These are phyloP conservation scores for Caenorhabditis panamensis DNA, from an alignment of 2,888 invertebrate genomes.

Conservation along the genomic window DNA sequence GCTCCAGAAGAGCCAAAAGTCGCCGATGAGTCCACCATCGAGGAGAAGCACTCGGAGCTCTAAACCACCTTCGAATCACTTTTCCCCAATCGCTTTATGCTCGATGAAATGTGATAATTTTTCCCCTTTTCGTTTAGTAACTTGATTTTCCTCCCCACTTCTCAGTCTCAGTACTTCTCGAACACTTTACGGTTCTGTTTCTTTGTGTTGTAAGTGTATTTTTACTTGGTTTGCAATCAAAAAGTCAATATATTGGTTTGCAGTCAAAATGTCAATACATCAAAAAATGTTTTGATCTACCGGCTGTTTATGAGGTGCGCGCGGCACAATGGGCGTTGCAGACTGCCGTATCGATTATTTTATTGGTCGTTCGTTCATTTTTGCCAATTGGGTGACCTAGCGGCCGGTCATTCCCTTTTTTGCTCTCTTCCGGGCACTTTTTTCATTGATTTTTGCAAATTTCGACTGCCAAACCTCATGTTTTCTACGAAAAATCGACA, in stretches of 20 bases:
- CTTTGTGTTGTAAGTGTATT: conserved; percentile 54
- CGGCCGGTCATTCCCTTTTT: too few relatives aligned
- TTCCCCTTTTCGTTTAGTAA: not conserved
- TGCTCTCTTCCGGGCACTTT: too few relatives aligned
- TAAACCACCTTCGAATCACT: conserved; percentile 39
- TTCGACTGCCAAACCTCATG: too few relatives aligned
- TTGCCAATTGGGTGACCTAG: too few relatives aligned
- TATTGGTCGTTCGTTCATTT: too few relatives aligned
- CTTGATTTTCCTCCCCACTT: conserved; percentile 10
- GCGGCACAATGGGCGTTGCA: too few relatives aligned
- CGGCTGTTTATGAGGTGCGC: too few relatives aligned
- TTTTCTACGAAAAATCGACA: too few relatives aligned
- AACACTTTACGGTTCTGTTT: conserved; percentile 37
- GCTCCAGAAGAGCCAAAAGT: conserved; percentile 84
- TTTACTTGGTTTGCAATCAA: not conserved
- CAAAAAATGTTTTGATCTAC: too few relatives aligned
- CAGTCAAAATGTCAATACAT: too few relatives aligned
- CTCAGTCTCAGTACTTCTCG: conserved; percentile 45
- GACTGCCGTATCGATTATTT: too few relatives aligned
- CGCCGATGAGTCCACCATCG: conserved; percentile 71
- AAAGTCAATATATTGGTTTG: conserved; percentile 10
- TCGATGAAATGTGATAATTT: conserved; percentile 33
- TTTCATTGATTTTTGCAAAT: too few relatives aligned
- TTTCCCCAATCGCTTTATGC: conserved; percentile 34
- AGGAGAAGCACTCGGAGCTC: conserved; percentile 79